These are phyloP conservation scores for Cosmia trapezina DNA, from an alignment of 2,888 invertebrate genomes.

Conservation along the genomic window DNA sequence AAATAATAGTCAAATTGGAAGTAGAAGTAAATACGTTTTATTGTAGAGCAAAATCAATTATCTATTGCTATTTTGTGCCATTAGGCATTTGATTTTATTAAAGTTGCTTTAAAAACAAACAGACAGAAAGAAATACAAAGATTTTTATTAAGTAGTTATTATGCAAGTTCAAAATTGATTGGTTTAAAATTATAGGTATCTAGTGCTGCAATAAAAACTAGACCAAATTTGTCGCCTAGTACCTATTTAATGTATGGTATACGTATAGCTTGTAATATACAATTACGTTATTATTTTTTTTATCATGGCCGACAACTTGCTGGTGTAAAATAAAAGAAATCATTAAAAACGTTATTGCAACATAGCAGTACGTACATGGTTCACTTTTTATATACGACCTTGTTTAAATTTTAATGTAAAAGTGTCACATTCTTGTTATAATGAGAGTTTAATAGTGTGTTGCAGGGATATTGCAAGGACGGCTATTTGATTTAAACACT, in stretches of 20 bases:
- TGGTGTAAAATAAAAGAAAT: constrained; percentile 66
- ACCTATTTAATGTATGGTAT: constrained; percentile 31
- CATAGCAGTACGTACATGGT: constrained; percentile 59
- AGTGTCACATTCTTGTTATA: constrained; percentile 63
- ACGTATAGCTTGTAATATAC: constrained; percentile 45
- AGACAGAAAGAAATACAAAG: constrained; percentile 6
- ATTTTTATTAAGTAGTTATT: constrained; percentile 12
- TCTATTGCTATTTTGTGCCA: not conserved
- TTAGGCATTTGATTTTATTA: not conserved
- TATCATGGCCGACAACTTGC: constrained; percentile 54
- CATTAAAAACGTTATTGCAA: constrained; percentile 68
- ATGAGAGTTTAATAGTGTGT: constrained; percentile 53
- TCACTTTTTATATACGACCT: constrained; percentile 56
- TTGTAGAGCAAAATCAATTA: not conserved
- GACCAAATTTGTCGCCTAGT: constrained; percentile 47
- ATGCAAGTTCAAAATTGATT: constrained; percentile 39
- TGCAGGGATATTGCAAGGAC: constrained; percentile 46
- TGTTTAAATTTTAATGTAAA: constrained; percentile 58
- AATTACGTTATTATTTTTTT: constrained; percentile 57
- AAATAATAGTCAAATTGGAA: not conserved
- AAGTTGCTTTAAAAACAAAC: constrained; percentile 25
- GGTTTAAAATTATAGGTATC: constrained; percentile 38
- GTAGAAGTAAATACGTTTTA: not conserved
- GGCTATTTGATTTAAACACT: constrained; percentile 41
- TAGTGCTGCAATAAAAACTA: constrained; percentile 37